These are phyloP conservation scores for Dasyurus viverrinus DNA, from an alignment of 2,113 vertebrate species.

Conservation along the genomic window DNA sequence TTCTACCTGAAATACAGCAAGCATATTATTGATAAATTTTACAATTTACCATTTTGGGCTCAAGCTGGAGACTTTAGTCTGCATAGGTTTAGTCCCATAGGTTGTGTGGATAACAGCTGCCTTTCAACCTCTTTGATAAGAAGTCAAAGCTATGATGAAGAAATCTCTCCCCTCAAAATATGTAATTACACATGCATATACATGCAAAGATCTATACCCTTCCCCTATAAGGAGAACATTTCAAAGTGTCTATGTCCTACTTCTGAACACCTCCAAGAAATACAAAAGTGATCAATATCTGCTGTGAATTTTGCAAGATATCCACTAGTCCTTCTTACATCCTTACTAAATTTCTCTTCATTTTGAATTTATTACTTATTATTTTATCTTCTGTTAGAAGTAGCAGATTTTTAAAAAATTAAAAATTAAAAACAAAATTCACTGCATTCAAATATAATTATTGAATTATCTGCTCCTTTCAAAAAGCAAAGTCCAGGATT, in stretches of 20 bases:
- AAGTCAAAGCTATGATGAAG: neutral
- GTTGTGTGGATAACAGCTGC: no score
- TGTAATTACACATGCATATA: neutral
- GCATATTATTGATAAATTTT: neutral
- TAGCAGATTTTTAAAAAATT: neutral
- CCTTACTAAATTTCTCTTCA: slow-evolving; percentile 53
- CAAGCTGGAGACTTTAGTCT: neutral
- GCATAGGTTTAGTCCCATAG: neutral
- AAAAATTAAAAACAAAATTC: neutral
- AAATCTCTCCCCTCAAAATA: neutral
- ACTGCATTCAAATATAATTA: slow-evolving; percentile 2
- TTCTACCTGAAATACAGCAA: slow-evolving; percentile 51
- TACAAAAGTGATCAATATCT: neutral
- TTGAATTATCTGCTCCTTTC: slow-evolving; percentile 19
- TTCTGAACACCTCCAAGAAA: neutral
- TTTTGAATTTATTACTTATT: slow-evolving; percentile 48
- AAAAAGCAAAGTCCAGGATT: neutral
- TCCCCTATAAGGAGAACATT: neutral
- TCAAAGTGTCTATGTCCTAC: neutral
- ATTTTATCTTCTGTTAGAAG: slow-evolving; percentile 67
- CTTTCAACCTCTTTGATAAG: neutral
- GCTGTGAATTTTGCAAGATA: neutral
- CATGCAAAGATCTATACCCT: neutral
- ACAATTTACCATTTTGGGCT: slow-evolving; percentile 41
- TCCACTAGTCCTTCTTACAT: slow-evolving; percentile 35